phyloP scores from a whole-genome alignment of 2,797 vertebrate genomes.

The Sebastes matsubarae region DNA sequence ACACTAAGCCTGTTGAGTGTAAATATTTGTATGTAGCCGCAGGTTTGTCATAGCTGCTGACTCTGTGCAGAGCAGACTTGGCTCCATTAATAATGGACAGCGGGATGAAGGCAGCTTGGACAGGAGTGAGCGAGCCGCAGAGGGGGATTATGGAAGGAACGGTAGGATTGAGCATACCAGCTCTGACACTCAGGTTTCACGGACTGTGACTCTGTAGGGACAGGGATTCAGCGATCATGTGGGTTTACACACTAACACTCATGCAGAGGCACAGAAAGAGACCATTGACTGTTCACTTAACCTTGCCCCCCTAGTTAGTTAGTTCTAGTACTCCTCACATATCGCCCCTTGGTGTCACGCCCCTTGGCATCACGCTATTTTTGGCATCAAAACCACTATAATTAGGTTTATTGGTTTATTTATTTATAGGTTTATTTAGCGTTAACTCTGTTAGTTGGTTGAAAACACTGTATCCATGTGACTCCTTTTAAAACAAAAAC shows the following conservation, averaged over 20 bases:
- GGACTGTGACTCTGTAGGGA: neutral
- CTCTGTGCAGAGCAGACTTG: slow-evolving; percentile 24
- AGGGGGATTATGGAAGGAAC: slow-evolving; percentile 33
- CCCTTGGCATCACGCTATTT: too few relatives aligned
- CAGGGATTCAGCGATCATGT: neutral
- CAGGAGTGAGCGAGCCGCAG: neutral
- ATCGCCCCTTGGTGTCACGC: too few relatives aligned
- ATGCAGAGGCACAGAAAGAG: neutral
- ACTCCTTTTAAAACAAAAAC: neutral
- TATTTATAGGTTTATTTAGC: neutral
- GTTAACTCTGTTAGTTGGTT: neutral
- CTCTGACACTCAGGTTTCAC: slow-evolving; percentile 30
- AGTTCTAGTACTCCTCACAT: too few relatives aligned
- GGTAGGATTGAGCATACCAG: slow-evolving; percentile 3
- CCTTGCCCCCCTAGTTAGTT: too few relatives aligned
- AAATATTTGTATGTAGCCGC: slow-evolving; percentile 48
- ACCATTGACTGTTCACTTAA: neutral
- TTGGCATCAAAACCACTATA: too few relatives aligned
- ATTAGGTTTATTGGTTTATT: too few relatives aligned
- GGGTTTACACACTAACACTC: neutral
- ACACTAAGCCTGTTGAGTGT: slow-evolving; percentile 40
- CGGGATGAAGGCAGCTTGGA: slow-evolving; percentile 7
- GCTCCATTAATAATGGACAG: slow-evolving; percentile 37
- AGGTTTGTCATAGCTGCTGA: slow-evolving; percentile 31
- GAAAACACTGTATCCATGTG: neutral